Evolutionary conservation across 2,888 invertebrate genomes (phyloP).

Genomic region (Rhopalosiphum nymphaeae): DNA sequence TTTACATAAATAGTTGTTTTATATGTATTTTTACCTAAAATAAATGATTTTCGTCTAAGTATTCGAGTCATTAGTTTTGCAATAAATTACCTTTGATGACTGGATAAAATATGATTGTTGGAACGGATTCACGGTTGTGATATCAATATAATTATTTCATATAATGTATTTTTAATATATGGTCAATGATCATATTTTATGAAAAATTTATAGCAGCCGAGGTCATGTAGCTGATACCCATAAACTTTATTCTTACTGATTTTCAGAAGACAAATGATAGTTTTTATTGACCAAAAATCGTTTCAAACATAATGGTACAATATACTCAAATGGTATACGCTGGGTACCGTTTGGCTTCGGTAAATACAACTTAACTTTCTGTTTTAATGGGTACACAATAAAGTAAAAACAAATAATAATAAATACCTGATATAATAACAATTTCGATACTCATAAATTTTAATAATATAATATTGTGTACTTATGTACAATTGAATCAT

Average conservation of each 20-base stretch:
- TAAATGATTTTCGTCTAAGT: not conserved
- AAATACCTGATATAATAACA: not conserved
- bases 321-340: not conserved
- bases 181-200: not conserved
- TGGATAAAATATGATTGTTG: not conserved
- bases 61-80: not conserved
- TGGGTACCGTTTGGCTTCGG: not conserved
- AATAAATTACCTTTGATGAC: constrained; percentile 25
- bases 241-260: not conserved
- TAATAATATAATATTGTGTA: not conserved
- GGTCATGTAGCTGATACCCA: not conserved
- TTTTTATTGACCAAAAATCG: not conserved
- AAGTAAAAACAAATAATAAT: no score
- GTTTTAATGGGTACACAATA: no score
- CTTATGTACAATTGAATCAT: not conserved
- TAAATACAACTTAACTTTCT: not conserved
- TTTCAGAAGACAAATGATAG: not conserved
- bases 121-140: not conserved
- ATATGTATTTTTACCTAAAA: not conserved
- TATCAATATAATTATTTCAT: not conserved
- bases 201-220: not conserved
- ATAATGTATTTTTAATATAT: not conserved
- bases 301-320: not conserved
- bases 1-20: not conserved
- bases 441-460: not conserved